These are phyloP conservation scores for Megaleporinus macrocephalus DNA, from an alignment of 2,113 vertebrate species.

Conservation along the genomic window DNA sequence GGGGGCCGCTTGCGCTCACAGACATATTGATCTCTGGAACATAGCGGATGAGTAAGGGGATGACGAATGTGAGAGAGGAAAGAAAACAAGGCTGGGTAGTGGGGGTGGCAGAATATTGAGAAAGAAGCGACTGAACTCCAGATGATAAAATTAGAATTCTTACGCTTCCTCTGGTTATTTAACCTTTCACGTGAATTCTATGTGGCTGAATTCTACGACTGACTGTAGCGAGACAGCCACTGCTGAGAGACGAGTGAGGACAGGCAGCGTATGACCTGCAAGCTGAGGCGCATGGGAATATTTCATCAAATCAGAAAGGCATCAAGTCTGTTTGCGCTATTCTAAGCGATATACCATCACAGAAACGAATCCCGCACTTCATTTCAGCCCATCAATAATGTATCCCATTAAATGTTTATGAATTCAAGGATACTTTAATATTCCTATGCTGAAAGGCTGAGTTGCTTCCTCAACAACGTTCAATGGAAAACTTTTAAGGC, in stretches of 20 bases:
- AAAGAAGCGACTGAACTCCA: neutral
- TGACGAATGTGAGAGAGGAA: neutral
- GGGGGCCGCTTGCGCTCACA: constrained; percentile 12
- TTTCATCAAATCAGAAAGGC: neutral
- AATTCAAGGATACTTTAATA: neutral
- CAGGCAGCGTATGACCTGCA: too few relatives aligned
- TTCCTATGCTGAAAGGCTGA: neutral
- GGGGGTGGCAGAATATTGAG: neutral
- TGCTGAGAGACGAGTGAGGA: neutral
- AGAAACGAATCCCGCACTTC: neutral
- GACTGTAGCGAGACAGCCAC: neutral
- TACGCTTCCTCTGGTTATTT: neutral
- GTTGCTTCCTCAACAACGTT: neutral
- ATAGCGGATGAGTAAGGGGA: constrained; percentile 6
- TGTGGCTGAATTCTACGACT: neutral
- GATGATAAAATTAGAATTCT: neutral
- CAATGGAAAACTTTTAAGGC: neutral
- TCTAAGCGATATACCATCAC: neutral
- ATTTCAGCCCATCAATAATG: neutral
- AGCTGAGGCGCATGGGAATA: neutral
- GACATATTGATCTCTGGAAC: constrained; percentile 40
- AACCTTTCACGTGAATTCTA: neutral
- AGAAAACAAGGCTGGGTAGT: neutral
- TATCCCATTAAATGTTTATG: neutral
- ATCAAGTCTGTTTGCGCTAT: neutral